A percentile compares a stretch with the other conserved stretches of the same genome.
Evolutionary conservation across 2,113 vertebrate genomes (phyloP).

Genomic region (Alexandromys fortis): DNA sequence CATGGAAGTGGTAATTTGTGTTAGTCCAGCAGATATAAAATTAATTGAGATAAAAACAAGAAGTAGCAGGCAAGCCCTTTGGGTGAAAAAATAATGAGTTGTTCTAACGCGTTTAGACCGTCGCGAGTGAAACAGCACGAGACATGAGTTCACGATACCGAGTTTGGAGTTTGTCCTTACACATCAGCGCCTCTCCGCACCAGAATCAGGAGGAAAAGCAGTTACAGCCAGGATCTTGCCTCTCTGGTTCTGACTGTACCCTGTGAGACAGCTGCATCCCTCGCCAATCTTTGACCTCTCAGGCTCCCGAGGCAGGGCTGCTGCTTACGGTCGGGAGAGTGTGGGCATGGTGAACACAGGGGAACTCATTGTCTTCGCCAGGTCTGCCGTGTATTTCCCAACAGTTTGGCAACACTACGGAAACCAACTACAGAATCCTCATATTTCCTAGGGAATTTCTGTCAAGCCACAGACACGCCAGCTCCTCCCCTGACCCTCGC

Average conservation of each 20-base stretch:
- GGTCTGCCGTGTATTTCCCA: not conserved
- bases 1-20: slow-evolving; percentile 73
- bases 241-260: not conserved
- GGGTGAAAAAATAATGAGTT: slow-evolving; percentile 67
- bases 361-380: not conserved
- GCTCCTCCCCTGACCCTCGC: not conserved
- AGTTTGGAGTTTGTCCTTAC: not conserved
- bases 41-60: slow-evolving; percentile 80
- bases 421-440: not conserved
- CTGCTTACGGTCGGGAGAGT: not conserved
- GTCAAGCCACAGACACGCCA: not conserved
- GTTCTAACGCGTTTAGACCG: slow-evolving; percentile 60
- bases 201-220: not conserved
- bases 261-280: not conserved
- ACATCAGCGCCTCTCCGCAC: not conserved
- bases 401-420: not conserved
- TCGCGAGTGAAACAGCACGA: slow-evolving; percentile 2
- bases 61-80: slow-evolving; percentile 70
- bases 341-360: not conserved
- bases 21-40: slow-evolving; percentile 68
- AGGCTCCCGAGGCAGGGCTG: not conserved
- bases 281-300: not conserved
- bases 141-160: slow-evolving; percentile 14
- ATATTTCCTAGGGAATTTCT: not conserved
- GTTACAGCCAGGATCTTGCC: not conserved